A percentile compares a stretch with the other conserved stretches of the same genome.
phyloP scores from a whole-genome alignment of 2,113 vertebrate genomes.

The Natator depressus region DNA sequence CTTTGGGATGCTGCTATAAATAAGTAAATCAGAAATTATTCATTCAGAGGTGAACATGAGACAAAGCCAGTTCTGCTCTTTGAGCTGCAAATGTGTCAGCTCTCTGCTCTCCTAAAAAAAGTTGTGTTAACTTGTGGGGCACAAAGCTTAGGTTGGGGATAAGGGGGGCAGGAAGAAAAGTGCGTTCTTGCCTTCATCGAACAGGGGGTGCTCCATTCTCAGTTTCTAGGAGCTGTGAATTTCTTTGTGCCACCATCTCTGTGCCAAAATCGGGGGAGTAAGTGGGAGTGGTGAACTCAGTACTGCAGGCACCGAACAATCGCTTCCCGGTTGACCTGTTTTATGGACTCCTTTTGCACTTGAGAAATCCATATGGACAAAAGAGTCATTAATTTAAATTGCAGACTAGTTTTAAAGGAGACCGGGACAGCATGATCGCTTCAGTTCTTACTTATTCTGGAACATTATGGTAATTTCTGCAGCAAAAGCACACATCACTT shows the following conservation, averaged over 20 bases:
- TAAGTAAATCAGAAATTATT: background rate
- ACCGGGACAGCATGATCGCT: background rate
- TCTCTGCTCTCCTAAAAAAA: background rate
- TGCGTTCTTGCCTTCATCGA: background rate
- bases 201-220: background rate
- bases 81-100: background rate
- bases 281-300: background rate
- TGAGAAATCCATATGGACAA: background rate
- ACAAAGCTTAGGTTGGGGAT: background rate
- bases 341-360: fast-evolving
- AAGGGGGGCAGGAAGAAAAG: background rate
- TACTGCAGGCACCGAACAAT: background rate
- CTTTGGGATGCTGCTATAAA: background rate
- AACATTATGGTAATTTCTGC: slow-evolving; percentile 63
- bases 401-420: background rate
- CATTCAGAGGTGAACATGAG: background rate
- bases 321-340: background rate
- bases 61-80: background rate
- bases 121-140: background rate
- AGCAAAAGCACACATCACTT: slow-evolving; percentile 41
- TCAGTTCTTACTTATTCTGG: background rate
- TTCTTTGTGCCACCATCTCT: background rate
- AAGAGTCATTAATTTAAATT: fast-evolving
- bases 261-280: background rate
- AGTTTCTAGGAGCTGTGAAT: background rate